A percentile compares a stretch with the other conserved stretches of the same genome.
Evolutionary conservation across 2,888 invertebrate species (phyloP).

Genomic region (Odontomyia ornata): DNA sequence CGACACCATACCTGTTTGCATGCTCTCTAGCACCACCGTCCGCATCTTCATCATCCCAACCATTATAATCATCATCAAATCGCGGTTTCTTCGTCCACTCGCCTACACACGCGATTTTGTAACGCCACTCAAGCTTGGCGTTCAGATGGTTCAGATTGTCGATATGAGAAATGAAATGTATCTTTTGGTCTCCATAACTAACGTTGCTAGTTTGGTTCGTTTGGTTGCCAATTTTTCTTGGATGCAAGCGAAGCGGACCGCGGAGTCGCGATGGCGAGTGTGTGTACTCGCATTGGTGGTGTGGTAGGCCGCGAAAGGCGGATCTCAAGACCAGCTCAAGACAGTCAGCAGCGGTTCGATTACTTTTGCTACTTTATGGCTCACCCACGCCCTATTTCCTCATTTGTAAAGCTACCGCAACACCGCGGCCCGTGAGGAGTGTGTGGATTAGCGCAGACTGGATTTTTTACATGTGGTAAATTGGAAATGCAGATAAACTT

Average conservation of each 20-base stretch:
- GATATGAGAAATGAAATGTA: slow-evolving; percentile 22
- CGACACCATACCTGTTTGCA: slow-evolving; percentile 14
- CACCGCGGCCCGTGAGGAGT: background rate
- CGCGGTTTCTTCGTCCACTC: slow-evolving; percentile 3
- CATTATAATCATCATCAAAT: no score
- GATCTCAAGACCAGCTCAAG: slow-evolving; percentile 25
- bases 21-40: background rate
- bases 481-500: slow-evolving; percentile 32
- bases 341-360: slow-evolving; percentile 1
- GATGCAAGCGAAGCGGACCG: background rate
- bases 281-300: background rate
- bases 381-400: slow-evolving; percentile 28
- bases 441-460: slow-evolving; percentile 10
- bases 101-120: slow-evolving; percentile 24
- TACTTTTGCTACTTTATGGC: slow-evolving; percentile 5
- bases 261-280: background rate
- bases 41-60: background rate
- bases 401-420: slow-evolving; percentile 27
- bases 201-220: background rate
- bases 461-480: slow-evolving; percentile 13
- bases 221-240: slow-evolving; percentile 5
- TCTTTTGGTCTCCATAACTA: background rate
- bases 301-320: slow-evolving; percentile 16
- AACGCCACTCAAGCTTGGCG: slow-evolving; percentile 2
- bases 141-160: no score